Base-by-base conservation (phyloP, 1,140 invertebrate species). In the Microplitis demolitor region DNA sequence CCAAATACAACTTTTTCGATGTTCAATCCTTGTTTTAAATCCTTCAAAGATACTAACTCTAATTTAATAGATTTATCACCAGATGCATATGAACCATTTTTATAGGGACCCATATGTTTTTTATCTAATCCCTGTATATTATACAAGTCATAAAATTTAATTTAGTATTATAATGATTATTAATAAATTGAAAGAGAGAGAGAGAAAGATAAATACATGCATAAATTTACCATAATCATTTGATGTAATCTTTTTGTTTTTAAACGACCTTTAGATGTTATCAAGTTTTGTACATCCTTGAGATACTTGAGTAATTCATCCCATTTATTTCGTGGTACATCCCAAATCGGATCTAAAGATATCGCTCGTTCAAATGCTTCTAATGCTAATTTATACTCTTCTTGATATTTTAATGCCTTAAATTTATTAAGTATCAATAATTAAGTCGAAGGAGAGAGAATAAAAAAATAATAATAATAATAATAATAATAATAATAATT, bases 341-440 rank as follows among this genome's bases (percentile, higher is more conserved):
- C 88, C 94, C 94, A 96, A 3, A 88, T 87, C 0, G 94, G 94
- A 86, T 96, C 94, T 50, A 95, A 87, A 13, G 87, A 83, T 35
- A 88, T 86, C 5, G 94, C 92, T 79, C 87, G 86, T 39, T 89
- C 82, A 76, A 95, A 95, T 50, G 91, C 91, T 72, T 91, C 87
- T 50, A 96, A 79, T 3, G 94, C 93, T 79, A 89, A 83, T 73
- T 90, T 83, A 84, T 93, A 96, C 67, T 92, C 88, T 85, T 96
- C 94, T 86, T 94, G 92, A 85, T 95, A 95, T 85, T 94, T 94
- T 63, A 94, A 88, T 5, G 91, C 91, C 93, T 94, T 80, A 61
- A 82, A 85, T 79, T 73, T 64, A 73, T 66, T 56, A 50, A 53
- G 56, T 1, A 78, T 72, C 73, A 66, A 71, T 56, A 74, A 64